A percentile compares a stretch with the other conserved stretches of the same genome.
These are phyloP conservation scores for Ctena decussata DNA, from an alignment of 2,888 invertebrate species.

Conservation along the genomic window DNA sequence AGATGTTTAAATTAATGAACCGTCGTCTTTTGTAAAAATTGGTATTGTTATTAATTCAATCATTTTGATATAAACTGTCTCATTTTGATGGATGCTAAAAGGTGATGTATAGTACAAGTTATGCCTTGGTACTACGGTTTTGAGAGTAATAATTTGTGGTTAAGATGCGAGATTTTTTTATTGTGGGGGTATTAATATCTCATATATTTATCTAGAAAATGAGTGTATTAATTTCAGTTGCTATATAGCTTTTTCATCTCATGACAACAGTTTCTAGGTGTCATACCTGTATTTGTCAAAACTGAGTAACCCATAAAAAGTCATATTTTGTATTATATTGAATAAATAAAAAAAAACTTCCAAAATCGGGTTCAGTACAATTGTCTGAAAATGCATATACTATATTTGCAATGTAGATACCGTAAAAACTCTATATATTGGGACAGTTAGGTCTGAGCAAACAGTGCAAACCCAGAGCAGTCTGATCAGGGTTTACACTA, in stretches of 20 bases:
- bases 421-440: too few species aligned
- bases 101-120: background rate
- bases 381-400: too few species aligned
- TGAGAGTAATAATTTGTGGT: background rate
- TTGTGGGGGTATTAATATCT: background rate
- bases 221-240: background rate
- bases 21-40: background rate
- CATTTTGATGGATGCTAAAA: background rate
- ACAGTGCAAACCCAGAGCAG: too few species aligned
- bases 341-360: background rate
- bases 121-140: background rate
- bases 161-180: background rate
- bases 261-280: background rate
- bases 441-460: too few species aligned
- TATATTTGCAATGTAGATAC: too few species aligned
- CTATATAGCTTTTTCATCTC: background rate
- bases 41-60: constrained; percentile 3
- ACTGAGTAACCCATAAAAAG: background rate
- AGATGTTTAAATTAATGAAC: background rate
- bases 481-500: too few species aligned
- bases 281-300: background rate
- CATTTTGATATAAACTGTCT: constrained; percentile 1
- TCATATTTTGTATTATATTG: background rate
- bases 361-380: too few species aligned
- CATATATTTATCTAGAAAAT: background rate